Percentiles rank a stretch among this genome's conserved stretches.
Evolutionary conservation across 1,140 invertebrate genomes (phyloP).

Genomic region (Aleiodes sp.): DNA sequence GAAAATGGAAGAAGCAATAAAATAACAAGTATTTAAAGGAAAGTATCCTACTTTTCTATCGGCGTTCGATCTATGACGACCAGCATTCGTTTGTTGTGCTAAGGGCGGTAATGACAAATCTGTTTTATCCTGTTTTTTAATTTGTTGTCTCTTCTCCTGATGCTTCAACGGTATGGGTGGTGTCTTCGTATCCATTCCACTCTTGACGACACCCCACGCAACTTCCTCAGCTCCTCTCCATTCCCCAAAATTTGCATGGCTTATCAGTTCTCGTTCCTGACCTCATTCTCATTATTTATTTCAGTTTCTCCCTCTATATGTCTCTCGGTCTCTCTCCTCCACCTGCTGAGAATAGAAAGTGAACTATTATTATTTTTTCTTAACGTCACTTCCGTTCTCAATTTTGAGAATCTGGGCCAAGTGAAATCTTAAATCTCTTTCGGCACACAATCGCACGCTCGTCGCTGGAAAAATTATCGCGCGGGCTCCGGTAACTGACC

Average conservation of each 20-base stretch:
- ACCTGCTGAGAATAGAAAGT: conserved; percentile 28
- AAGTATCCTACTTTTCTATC: neutral
- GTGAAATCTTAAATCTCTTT: conserved; percentile 24
- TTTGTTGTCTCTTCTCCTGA: conserved; percentile 45
- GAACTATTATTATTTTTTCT: conserved; percentile 36
- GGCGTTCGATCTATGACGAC: neutral
- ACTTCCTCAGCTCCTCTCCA: conserved; percentile 43
- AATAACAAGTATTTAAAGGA: no score
- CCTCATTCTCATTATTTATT: conserved; percentile 46
- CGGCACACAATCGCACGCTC: neutral
- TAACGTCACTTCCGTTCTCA: neutral
- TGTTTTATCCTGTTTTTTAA: conserved; percentile 45
- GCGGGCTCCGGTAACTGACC: conserved; percentile 49
- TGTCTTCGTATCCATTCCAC: conserved; percentile 64
- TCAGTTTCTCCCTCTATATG: no score
- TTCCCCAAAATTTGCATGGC: conserved; percentile 28
- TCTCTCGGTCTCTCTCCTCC: conserved; percentile 28
- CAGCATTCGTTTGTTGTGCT: conserved; percentile 38
- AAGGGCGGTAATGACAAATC: conserved; percentile 60
- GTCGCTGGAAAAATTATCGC: no score
- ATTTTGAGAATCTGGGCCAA: conserved; percentile 20
- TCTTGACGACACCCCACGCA: conserved; percentile 43
- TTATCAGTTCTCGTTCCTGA: conserved; percentile 31
- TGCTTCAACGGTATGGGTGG: conserved; percentile 58
- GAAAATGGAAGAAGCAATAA: no score